Percentiles rank a stretch among this genome's conserved stretches.
Conservation (phyloP, 2,888 invertebrate genomes). For the Brenthis daphne region DNA sequence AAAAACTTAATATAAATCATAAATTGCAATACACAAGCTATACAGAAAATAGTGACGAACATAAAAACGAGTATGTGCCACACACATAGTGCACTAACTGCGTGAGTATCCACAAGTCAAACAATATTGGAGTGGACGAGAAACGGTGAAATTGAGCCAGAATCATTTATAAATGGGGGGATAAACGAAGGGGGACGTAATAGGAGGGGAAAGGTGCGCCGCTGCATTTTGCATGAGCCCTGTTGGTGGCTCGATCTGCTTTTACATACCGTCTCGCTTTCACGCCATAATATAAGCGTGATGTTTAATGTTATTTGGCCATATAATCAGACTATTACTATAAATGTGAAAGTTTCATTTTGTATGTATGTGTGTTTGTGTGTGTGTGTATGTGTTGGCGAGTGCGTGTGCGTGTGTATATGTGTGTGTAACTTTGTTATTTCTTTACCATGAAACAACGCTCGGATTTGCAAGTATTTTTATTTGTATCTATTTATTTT, state of each 20-base stretch:
- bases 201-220: constrained; percentile 57
- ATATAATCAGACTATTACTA: background rate
- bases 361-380: too few species aligned
- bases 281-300: constrained; percentile 30
- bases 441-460: too few species aligned
- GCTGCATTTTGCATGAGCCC: constrained; percentile 75
- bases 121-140: constrained; percentile 62
- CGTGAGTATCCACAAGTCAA: constrained; percentile 61
- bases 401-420: too few species aligned
- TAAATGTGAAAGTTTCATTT: too few species aligned
- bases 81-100: constrained; percentile 27
- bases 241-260: constrained; percentile 57
- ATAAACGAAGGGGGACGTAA: constrained; percentile 47
- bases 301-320: background rate
- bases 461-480: too few species aligned
- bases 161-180: constrained; percentile 77
- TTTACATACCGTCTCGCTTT: constrained; percentile 40
- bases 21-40: too few species aligned
- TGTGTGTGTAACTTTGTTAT: too few species aligned
- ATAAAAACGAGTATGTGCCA: background rate
- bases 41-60: background rate
- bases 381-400: too few species aligned
- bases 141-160: constrained; percentile 69
- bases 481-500: too few species aligned
- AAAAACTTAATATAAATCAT: too few species aligned